A percentile compares a stretch with the other conserved stretches of the same genome.
Conservation (phyloP, 2,113 vertebrate genomes). For the Hippocampus zosterae region DNA sequence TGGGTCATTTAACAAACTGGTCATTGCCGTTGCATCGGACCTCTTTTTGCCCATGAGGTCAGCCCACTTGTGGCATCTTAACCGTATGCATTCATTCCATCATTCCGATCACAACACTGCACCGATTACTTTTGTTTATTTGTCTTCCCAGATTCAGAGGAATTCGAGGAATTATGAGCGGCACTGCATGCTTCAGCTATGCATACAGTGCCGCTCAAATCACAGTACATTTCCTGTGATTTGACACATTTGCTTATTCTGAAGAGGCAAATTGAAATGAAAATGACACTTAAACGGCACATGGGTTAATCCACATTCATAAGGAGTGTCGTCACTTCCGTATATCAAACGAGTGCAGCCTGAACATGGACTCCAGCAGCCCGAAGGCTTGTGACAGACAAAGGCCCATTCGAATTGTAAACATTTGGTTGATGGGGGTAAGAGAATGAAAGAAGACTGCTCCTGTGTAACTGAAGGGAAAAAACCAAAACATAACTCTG, state of each 20-base stretch:
- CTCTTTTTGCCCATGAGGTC: conserved; percentile 12
- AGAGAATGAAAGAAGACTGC: conserved; percentile 45
- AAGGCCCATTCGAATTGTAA: conserved; percentile 61
- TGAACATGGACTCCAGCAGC: conserved; percentile 39
- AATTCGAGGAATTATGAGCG: conserved; percentile 64
- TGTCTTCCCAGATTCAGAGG: conserved; percentile 61
- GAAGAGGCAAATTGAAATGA: conserved; percentile 65
- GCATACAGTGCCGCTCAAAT: too few relatives aligned
- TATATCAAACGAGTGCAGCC: conserved; percentile 46
- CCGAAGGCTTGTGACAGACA: conserved; percentile 59
- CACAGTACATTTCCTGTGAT: conserved; percentile 61
- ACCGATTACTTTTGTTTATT: conserved; percentile 62
- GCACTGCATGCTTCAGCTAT: too few relatives aligned
- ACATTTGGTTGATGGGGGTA: conserved; percentile 48
- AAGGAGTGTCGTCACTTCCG: conserved; percentile 56
- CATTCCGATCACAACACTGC: conserved; percentile 68
- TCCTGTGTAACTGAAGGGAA: conserved; percentile 30
- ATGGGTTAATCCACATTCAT: conserved; percentile 59
- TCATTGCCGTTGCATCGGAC: conserved; percentile 6
- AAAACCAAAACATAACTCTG: conserved; percentile 54
- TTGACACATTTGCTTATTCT: conserved; percentile 63
- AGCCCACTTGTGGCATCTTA: conserved; percentile 31
- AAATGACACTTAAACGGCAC: conserved; percentile 66
- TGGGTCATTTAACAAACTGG: background rate
- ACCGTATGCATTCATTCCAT: conserved; percentile 51